Base-by-base conservation (phyloP, 2,888 invertebrate species). In the Scotopteryx bipunctaria region DNA sequence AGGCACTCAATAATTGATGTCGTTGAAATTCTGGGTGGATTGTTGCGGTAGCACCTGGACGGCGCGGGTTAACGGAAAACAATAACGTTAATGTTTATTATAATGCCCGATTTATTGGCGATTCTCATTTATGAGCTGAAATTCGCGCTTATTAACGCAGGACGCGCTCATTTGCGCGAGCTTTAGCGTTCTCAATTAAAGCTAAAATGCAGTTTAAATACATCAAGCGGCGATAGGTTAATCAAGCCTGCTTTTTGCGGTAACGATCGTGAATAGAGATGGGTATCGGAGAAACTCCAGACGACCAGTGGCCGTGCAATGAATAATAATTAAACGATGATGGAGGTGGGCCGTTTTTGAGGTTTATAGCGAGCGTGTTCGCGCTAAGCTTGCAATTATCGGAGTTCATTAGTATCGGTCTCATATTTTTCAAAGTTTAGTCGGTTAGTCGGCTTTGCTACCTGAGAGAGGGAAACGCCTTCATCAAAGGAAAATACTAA, bases 1-100 rank as follows among this genome's bases (percentile, higher is more conserved):
- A 84, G 82, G 81, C 83, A 86, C 88, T 88, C 83, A 87, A 89
- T 89, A 87, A 89, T 88, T 84, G 85, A 86, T 88, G 86, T 88
- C 85, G 86, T 86, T 85, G 85, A 86, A 87, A 88, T 88, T 87
- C 86, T 85, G 71, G 73, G 72, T 77, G 82, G 81, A 86, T 84
- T 83, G 83, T 81, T 85, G 86, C 68, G 86, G 82, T 71, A 68
- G 76, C 79, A 83, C 83, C 83, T 83, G 83, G 58, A 60, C 57
- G 47, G 59, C 59, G 60, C 54, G 67, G 75, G 76, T 83, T 82
- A 84, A 81, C 78, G 81, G 76, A 74, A 79, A 82, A 83, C 85
- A 86, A 86, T 88, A 86, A 86, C 80, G 82, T 78, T 86, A 85
- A 86, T 83, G 84, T 83, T 86, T 82, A 88, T 87, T 87, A 88